These are phyloP conservation scores for Drosophila littoralis DNA, from an alignment of 1,140 invertebrate species.

Conservation along the genomic window DNA sequence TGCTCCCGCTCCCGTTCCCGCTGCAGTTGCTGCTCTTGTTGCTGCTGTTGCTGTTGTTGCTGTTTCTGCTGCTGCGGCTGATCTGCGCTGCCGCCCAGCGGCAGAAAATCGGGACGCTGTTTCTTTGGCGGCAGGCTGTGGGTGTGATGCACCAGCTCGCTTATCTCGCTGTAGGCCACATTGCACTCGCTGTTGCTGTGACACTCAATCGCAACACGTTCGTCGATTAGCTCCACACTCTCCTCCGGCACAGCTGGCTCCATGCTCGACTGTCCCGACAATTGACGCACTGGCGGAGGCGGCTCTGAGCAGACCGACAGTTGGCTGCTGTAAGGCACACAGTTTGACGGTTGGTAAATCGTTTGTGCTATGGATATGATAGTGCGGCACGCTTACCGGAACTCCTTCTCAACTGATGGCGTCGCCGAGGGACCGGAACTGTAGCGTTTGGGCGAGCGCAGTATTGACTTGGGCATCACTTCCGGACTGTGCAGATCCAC, in stretches of 20 bases:
- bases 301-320: slow-evolving; percentile 82
- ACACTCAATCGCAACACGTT: slow-evolving; percentile 32
- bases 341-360: slow-evolving; percentile 14
- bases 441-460: slow-evolving; percentile 76
- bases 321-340: slow-evolving; percentile 56
- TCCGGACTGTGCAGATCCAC: slow-evolving; percentile 82
- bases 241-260: slow-evolving; percentile 82
- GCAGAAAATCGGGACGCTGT: slow-evolving; percentile 69
- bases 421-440: slow-evolving; percentile 79
- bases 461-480: slow-evolving; percentile 74
- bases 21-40: slow-evolving; percentile 23
- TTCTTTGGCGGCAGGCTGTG: slow-evolving; percentile 68
- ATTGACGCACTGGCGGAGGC: slow-evolving; percentile 73
- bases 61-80: slow-evolving; percentile 31
- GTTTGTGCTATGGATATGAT: background rate
- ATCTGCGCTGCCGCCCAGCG: slow-evolving; percentile 50
- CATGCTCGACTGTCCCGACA: slow-evolving; percentile 83
- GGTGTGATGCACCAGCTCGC: slow-evolving; percentile 44
- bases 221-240: slow-evolving; percentile 57
- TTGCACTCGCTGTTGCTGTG: slow-evolving; percentile 20
- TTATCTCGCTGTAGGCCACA: slow-evolving; percentile 45
- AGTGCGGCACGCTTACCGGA: slow-evolving; percentile 56
- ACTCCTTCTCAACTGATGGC: slow-evolving; percentile 81
- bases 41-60: slow-evolving; percentile 15
- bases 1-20: slow-evolving; percentile 18